These are phyloP conservation scores for Lates calcarifer DNA, from an alignment of 2,113 vertebrate genomes.

Conservation along the genomic window DNA sequence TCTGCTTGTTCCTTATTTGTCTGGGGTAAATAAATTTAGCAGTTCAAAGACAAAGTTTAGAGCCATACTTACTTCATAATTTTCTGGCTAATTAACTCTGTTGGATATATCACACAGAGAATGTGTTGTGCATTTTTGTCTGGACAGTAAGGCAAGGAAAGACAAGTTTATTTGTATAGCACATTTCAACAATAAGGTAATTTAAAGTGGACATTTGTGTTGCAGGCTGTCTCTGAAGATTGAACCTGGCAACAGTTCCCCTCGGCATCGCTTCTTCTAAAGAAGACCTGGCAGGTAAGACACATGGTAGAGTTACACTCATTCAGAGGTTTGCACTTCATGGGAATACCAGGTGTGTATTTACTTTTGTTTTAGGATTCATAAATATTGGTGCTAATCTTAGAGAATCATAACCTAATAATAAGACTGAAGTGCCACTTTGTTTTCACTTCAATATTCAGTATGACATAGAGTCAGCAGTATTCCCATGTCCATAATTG, in stretches of 20 bases:
- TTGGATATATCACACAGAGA: neutral
- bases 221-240: constrained; percentile 93
- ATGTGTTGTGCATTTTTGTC: neutral
- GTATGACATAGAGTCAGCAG: too few species aligned
- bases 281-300: constrained; percentile 93
- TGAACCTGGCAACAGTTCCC: constrained; percentile 93
- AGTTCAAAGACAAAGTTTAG: neutral
- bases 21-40: neutral
- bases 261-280: constrained; percentile 92
- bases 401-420: too few species aligned
- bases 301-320: neutral
- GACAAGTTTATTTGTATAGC: too few species aligned
- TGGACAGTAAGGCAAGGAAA: too few species aligned
- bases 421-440: too few species aligned
- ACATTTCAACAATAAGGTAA: too few species aligned
- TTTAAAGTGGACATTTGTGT: too few species aligned
- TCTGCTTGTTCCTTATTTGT: neutral
- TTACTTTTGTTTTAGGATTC: neutral
- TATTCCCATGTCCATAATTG: too few species aligned
- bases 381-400: too few species aligned
- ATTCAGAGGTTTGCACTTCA: neutral
- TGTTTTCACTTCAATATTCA: too few species aligned
- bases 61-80: neutral
- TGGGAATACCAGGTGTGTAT: neutral
- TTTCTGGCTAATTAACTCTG: neutral